phyloP scores from a whole-genome alignment of 2,888 invertebrate species.

The Drosophila peninsularis region DNA sequence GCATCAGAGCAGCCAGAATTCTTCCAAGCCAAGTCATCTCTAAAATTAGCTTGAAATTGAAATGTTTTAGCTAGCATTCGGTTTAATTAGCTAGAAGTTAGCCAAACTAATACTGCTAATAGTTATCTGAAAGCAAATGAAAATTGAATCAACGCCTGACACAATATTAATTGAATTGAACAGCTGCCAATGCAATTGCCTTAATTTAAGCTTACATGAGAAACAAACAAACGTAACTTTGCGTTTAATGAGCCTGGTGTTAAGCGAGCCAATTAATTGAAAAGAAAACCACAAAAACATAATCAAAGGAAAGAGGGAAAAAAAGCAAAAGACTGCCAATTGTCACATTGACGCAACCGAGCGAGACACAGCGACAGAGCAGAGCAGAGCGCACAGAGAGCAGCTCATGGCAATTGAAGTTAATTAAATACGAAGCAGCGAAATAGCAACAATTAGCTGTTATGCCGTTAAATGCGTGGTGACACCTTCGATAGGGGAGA shows the following conservation, averaged over 20 bases:
- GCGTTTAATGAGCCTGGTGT: constrained; percentile 51
- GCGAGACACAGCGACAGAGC: constrained; percentile 1
- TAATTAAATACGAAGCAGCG: constrained; percentile 65
- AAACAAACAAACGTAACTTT: constrained; percentile 39
- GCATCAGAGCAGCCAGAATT: neutral
- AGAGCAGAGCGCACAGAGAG: neutral
- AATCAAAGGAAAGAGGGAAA: constrained; percentile 24
- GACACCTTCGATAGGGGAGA: constrained; percentile 57
- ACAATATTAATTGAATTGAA: constrained; percentile 43
- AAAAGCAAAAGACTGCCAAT: constrained; percentile 60
- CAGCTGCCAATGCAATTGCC: constrained; percentile 43
- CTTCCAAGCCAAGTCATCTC: neutral
- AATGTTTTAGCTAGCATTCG: neutral
- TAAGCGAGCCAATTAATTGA: constrained; percentile 52
- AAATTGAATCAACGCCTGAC: constrained; percentile 34
- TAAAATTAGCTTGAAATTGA: neutral
- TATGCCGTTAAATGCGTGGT: constrained; percentile 51
- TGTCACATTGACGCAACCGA: constrained; percentile 74
- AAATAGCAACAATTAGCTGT: constrained; percentile 60
- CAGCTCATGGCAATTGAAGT: constrained; percentile 63
- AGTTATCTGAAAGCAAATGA: constrained; percentile 4
- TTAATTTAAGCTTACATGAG: constrained; percentile 30
- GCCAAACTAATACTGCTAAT: too few species aligned
- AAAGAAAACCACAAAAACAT: constrained; percentile 42
- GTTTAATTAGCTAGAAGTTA: neutral